Conservation (phyloP, 2,113 vertebrate genomes). For the Tragelaphus buxtoni region DNA sequence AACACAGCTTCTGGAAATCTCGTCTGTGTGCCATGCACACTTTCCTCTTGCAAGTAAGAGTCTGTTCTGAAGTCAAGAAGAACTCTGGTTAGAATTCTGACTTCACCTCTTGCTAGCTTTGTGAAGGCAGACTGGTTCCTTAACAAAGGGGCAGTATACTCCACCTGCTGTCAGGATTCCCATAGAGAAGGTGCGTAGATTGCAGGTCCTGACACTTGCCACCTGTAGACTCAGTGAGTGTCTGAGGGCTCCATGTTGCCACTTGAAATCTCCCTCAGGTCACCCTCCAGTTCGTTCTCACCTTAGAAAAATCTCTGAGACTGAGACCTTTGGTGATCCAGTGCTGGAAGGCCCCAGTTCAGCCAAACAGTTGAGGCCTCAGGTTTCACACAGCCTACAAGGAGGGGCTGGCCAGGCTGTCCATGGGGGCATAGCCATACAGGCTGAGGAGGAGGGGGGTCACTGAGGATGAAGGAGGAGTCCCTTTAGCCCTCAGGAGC, state of each 20-base stretch:
- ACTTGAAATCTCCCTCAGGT: neutral
- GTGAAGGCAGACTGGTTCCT: neutral
- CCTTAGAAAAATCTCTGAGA: neutral
- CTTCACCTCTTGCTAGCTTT: neutral
- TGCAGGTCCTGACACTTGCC: neutral
- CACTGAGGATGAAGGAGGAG: neutral
- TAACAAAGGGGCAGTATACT: neutral
- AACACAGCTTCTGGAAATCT: neutral
- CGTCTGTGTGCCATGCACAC: neutral
- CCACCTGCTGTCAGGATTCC: neutral
- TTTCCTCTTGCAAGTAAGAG: neutral
- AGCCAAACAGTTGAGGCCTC: neutral
- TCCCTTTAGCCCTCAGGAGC: neutral
- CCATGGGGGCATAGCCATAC: neutral
- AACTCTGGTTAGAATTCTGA: neutral
- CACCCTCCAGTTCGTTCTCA: neutral
- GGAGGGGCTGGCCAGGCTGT: neutral
- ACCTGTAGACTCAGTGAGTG: neutral
- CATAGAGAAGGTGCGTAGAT: neutral
- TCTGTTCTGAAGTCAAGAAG: neutral
- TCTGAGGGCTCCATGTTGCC: neutral
- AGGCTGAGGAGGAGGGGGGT: neutral
- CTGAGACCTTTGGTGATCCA: neutral
- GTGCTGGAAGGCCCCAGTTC: neutral
- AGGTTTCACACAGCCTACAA: neutral